Evolutionary conservation across 2,113 vertebrate species (phyloP).

Genomic region (Tinamus guttatus): DNA sequence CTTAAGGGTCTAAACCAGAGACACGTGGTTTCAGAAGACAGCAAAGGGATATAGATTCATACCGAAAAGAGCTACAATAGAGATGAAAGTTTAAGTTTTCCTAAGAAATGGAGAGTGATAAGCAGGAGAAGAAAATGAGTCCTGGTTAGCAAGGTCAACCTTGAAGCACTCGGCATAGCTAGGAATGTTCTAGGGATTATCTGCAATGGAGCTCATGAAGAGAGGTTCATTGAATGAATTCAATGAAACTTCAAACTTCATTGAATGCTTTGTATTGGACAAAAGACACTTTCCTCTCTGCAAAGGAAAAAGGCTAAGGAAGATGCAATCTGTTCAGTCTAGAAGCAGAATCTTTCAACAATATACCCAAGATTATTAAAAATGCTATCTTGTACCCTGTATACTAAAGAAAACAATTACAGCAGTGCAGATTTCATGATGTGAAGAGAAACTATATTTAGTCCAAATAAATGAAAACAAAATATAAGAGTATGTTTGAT

Average conservation of each 20-base stretch:
- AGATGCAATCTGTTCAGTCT: not conserved
- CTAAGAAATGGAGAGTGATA: not conserved
- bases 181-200: not conserved
- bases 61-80: not conserved
- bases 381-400: not conserved
- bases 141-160: not conserved
- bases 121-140: not conserved
- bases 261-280: not conserved
- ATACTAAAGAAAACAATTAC: not conserved
- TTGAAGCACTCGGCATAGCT: not conserved
- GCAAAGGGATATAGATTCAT: not conserved
- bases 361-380: not conserved
- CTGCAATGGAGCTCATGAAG: not conserved
- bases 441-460: not conserved
- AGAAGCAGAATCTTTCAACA: not conserved
- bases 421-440: not conserved
- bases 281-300: not conserved
- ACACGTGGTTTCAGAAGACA: not conserved
- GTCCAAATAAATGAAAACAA: slow-evolving; percentile 12
- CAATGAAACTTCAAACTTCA: not conserved
- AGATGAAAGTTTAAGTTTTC: not conserved
- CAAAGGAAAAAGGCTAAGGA: not conserved
- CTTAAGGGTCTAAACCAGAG: not conserved
- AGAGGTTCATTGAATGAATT: not conserved
- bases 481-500: not conserved